These are phyloP conservation scores for Gorsachius goisagi DNA, from an alignment of 2,113 vertebrate genomes.

Conservation along the genomic window DNA sequence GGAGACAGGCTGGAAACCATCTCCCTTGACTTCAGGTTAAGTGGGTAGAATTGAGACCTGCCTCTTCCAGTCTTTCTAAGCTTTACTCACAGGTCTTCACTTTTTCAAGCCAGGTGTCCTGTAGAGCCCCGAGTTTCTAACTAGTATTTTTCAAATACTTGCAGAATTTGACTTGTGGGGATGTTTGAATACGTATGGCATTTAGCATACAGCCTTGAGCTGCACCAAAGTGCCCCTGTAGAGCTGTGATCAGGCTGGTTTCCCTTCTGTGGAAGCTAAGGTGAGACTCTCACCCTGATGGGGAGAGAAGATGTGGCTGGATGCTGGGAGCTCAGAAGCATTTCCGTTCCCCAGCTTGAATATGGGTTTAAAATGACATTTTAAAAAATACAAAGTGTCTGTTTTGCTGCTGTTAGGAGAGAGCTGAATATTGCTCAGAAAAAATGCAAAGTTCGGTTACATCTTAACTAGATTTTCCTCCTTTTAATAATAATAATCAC, in stretches of 20 bases:
- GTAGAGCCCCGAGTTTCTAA: not conserved
- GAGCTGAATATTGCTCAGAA: not conserved
- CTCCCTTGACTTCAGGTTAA: not conserved
- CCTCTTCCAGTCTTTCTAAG: not conserved
- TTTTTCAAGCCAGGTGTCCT: not conserved
- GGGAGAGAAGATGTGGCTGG: not conserved
- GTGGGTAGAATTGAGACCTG: fast-evolving
- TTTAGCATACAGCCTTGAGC: not conserved
- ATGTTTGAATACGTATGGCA: not conserved
- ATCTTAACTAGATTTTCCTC: not conserved
- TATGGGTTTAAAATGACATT: not conserved
- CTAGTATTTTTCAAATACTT: not conserved
- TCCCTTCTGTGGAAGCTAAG: not conserved
- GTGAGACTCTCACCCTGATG: not conserved
- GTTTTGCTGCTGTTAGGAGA: not conserved
- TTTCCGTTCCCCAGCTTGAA: not conserved
- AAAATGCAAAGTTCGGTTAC: not conserved
- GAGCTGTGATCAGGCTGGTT: not conserved
- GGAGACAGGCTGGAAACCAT: not conserved
- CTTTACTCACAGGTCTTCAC: not conserved
- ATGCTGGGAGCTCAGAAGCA: not conserved
- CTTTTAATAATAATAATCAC: not conserved
- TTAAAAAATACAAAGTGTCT: not conserved
- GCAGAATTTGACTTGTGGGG: not conserved
- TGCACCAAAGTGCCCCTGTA: not conserved